Conservation (phyloP, 2,888 invertebrate species). For the Noctua pronuba region DNA sequence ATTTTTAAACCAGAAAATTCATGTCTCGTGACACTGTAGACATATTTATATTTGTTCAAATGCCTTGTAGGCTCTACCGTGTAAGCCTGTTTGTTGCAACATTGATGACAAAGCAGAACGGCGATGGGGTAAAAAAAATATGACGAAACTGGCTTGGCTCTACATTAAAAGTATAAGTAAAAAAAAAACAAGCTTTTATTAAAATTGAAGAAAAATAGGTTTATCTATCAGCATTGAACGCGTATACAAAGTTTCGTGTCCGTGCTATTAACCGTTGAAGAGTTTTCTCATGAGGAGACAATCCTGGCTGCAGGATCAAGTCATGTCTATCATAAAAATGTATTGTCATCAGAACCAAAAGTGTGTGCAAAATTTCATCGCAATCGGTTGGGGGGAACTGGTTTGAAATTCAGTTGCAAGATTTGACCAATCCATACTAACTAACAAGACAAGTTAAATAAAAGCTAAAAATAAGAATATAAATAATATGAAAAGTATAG, state of each 20-base stretch:
- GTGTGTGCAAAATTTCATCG: neutral
- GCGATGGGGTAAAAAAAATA: neutral
- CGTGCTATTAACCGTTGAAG: neutral
- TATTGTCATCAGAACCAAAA: neutral
- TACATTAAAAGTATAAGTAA: neutral
- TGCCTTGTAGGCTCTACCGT: neutral
- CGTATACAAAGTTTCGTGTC: neutral
- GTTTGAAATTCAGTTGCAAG: neutral
- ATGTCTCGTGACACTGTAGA: neutral
- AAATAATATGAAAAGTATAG: conserved; percentile 3
- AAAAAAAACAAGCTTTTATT: neutral
- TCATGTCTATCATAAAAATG: neutral
- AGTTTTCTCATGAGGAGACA: neutral
- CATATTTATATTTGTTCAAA: neutral
- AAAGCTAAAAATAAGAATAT: neutral
- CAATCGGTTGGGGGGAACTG: neutral
- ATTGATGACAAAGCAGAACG: neutral
- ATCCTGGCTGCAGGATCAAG: neutral
- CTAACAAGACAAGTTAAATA: neutral
- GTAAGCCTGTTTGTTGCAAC: neutral
- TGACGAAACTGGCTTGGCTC: neutral
- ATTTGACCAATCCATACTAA: neutral
- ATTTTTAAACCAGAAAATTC: neutral
- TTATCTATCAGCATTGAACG: neutral
- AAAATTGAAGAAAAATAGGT: neutral